Conservation (phyloP, 2,113 vertebrate genomes). For the Scalopus aquaticus region DNA sequence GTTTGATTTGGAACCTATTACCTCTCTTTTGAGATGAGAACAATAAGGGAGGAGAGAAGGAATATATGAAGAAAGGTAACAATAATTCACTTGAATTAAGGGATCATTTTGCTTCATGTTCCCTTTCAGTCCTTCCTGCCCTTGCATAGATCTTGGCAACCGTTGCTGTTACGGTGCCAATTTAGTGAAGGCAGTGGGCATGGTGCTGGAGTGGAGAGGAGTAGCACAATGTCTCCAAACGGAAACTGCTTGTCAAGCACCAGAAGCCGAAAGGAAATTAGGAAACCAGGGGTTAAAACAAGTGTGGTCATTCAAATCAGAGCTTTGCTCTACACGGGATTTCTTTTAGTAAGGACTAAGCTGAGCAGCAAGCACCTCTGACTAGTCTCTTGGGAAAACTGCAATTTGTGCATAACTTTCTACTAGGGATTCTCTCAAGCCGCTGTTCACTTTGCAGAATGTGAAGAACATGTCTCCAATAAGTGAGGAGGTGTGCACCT, state of each 20-base stretch:
- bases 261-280: conserved; percentile 1
- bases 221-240: neutral
- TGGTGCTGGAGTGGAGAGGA: conserved; percentile 40
- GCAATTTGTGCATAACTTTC: conserved; percentile 10
- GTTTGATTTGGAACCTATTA: conserved; percentile 73
- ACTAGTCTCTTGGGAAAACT: conserved; percentile 16
- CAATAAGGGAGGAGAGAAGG: conserved; percentile 59
- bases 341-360: neutral
- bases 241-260: conserved; percentile 44
- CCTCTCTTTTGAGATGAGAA: conserved; percentile 65
- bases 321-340: neutral
- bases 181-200: conserved; percentile 19
- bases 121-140: conserved; percentile 58
- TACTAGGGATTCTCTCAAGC: neutral
- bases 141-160: conserved; percentile 66
- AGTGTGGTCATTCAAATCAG: conserved; percentile 19
- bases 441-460: neutral
- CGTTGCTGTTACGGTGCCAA: conserved; percentile 41
- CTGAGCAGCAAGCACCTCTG: neutral
- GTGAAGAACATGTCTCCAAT: neutral
- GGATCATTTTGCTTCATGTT: conserved; percentile 66
- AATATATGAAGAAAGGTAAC: conserved; percentile 65
- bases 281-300: conserved; percentile 48
- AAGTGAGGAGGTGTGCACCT: neutral
- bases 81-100: conserved; percentile 69